Conservation (phyloP, 2,113 vertebrate species). For the Sisor rabdophorus region DNA sequence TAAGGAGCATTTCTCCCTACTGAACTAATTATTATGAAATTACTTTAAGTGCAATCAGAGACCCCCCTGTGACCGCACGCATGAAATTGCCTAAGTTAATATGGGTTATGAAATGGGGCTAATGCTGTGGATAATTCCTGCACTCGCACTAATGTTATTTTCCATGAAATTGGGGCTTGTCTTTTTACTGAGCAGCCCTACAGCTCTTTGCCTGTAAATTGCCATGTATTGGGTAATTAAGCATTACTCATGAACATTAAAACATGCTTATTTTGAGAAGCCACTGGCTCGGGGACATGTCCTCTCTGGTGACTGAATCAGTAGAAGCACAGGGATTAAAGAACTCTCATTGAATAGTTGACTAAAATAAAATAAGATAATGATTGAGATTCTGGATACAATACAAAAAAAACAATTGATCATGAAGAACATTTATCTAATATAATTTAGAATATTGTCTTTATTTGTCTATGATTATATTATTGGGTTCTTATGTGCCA, state of each 20-base stretch:
- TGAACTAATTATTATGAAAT: slow-evolving; percentile 99
- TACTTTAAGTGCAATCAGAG: slow-evolving; percentile 97
- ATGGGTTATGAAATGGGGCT: slow-evolving; percentile 93
- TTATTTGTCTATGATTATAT: neutral
- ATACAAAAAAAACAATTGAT: neutral
- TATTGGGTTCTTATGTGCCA: slow-evolving; percentile 4
- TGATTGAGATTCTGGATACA: neutral
- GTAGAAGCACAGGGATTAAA: slow-evolving; percentile 39
- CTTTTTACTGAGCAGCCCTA: slow-evolving; percentile 77
- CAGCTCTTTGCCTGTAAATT: slow-evolving; percentile 88
- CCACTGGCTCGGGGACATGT: slow-evolving; percentile 61
- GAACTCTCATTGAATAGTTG: neutral
- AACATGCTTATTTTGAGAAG: slow-evolving; percentile 74
- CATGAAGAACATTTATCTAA: neutral
- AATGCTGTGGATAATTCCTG: slow-evolving; percentile 84
- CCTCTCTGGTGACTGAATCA: slow-evolving; percentile 58
- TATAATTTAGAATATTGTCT: neutral
- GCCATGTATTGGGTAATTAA: slow-evolving; percentile 81
- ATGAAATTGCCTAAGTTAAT: slow-evolving; percentile 99
- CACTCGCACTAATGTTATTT: slow-evolving; percentile 85
- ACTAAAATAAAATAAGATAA: no score
- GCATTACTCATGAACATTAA: slow-evolving; percentile 79
- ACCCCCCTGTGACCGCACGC: slow-evolving; percentile 96
- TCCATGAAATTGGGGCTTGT: slow-evolving; percentile 81
- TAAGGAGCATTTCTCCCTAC: slow-evolving; percentile 57